phyloP scores from a whole-genome alignment of 2,888 invertebrate genomes.

The Polydrusus tereticollis region DNA sequence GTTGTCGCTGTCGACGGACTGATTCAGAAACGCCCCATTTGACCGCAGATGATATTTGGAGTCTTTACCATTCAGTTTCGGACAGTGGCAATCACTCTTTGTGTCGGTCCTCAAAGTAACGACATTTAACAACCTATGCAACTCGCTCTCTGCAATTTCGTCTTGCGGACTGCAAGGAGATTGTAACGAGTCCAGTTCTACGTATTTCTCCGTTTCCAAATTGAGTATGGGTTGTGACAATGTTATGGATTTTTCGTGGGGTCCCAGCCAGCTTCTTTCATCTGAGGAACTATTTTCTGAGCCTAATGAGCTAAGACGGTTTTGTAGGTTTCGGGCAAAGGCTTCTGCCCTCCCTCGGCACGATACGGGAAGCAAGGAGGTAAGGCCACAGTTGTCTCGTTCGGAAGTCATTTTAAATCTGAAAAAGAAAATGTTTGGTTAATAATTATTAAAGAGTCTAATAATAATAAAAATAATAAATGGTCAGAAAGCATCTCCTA shows the following conservation, averaged over 20 bases:
- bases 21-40: slow-evolving; percentile 23
- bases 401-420: slow-evolving; percentile 62
- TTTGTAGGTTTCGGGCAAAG: slow-evolving; percentile 83
- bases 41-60: slow-evolving; percentile 38
- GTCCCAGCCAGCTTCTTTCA: slow-evolving; percentile 58
- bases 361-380: slow-evolving; percentile 81
- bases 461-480: neutral
- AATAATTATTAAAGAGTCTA: neutral
- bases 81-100: slow-evolving; percentile 64
- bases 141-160: slow-evolving; percentile 57
- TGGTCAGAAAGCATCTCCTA: neutral
- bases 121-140: slow-evolving; percentile 63
- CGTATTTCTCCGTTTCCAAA: slow-evolving; percentile 72
- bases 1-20: slow-evolving; percentile 66
- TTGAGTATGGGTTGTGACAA: slow-evolving; percentile 69
- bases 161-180: slow-evolving; percentile 81
- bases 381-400: slow-evolving; percentile 75
- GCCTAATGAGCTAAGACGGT: slow-evolving; percentile 79
- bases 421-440: slow-evolving; percentile 19
- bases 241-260: slow-evolving; percentile 59
- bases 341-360: slow-evolving; percentile 86
- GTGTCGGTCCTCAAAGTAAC: slow-evolving; percentile 48
- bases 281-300: slow-evolving; percentile 62
- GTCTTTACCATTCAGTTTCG: slow-evolving; percentile 69
- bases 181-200: slow-evolving; percentile 73